Evolutionary conservation across 64 coral and sea anemone genomes (phyloP), one percentile per base, ranked within the genome.

Genomic region (Stylophora pistillata): DNA sequence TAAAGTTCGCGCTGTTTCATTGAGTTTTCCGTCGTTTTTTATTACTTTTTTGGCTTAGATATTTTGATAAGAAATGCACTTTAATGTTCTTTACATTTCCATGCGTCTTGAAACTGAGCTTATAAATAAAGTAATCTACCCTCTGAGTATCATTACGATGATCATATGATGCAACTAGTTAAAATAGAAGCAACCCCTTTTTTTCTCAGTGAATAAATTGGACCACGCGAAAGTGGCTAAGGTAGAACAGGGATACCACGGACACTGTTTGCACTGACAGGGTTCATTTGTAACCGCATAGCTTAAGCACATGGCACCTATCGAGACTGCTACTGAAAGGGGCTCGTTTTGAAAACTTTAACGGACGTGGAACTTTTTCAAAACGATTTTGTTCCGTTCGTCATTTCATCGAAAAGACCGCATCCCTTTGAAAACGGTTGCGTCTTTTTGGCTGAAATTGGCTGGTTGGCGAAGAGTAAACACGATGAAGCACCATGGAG

Each of bases 21-120:
- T 61, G 83, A 86, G 83, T 71, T 30, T 71, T 86, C 69, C 15
- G 30, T 72, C n/a, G 69, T 26, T 72, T 72, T 72, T 62, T 64
- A n/a, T 64, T 62, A 64, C 54, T 84, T 85, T 70, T 30, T 86
- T 86, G 71, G 63, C 63, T 86, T 86, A 18, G 82, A 52, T 86
- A 41, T 61, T 86, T 73, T 86, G 23, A 86, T 86, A 18, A 86
- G 59, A 72, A 54, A 53, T 86, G 72, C 59, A 26, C 59, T 85
- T 69, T 69, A 30, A 85, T 85, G 70, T 41, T 41, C 37, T 41
- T 41, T 2, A 47, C 69, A 65, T 85, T 60, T 37, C 84, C 54
- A 71, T 87, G 85, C 74, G 71, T 72, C 85, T 74, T 87, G 32
- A 87, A 87, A 87, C 41, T 58, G 55, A 73, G 55, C 25, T 87